Evolutionary conservation across 2,113 vertebrate species (phyloP), one percentile per base, ranked within the genome.

Genomic region (Pholis gunnellus): DNA sequence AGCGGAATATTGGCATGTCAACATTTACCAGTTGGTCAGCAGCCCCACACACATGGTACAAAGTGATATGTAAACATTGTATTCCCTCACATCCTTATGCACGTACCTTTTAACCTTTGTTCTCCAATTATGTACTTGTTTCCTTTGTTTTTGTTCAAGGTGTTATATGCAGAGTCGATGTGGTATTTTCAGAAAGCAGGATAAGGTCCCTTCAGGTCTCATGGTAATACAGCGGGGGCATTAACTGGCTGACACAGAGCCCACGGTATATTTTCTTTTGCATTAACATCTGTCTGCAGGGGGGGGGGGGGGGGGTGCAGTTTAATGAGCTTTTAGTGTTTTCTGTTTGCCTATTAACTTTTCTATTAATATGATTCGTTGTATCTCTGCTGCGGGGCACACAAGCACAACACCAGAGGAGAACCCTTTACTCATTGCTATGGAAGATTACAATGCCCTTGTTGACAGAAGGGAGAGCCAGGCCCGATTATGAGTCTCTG

Each of bases 271-370:
- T 67, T 70, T 56, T 36, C n/a, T 63, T 38, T 25, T 42, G 52
- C 61, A 70, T 71, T 34, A 70, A 67, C 10, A n/a, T 83, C 46
- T 69, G 38, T 66, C 86, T 63, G 14, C 75, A 48, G 76, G 52
- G 46, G 29, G 34, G 27, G n/a, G n/a, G n/a, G n/a, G n/a, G n/a
- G n/a, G n/a, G n/a, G n/a, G n/a, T n/a, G 76, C 57, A 36, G 27
- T 83, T 79, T 86, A 83, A 86, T 81, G 34, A 72, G 85, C 6
- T 85, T 86, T 81, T 81, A 38, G 31, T 81, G 48, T 85, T 82
- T 80, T 76, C 18, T 57, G 1, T 56, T 68, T 75, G n/a, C 46
- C 46, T 75, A 61, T 82, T 78, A 78, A 60, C 76, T 79, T 83
- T 83, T 22, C 40, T 65, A 5, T 67, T 52, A 1, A 50, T 76